Evolutionary conservation across 2,888 invertebrate genomes (phyloP), one percentile per base, ranked within the genome.

Genomic region (Augiades crinisus): DNA sequence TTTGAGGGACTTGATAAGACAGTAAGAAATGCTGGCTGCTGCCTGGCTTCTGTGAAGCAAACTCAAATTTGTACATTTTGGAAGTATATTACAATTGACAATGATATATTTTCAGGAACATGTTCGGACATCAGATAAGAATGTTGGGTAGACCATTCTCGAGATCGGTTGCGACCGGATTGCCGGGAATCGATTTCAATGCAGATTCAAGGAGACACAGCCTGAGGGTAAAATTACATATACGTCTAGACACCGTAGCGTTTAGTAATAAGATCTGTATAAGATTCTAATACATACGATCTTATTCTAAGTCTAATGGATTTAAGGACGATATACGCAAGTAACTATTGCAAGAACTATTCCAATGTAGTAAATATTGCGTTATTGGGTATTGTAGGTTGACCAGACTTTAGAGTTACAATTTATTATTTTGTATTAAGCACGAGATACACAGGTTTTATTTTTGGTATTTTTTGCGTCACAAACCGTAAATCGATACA

Each of bases 141-240:
- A 92, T 92, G 80, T 83, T 93, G 74, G 93, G 93, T 62, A 84
- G 93, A 65, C 92, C 92, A 43, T 93, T 92, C 72, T 92, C 92
- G 55, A 90, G 92, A 66, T 92, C 92, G 34, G 92, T 92, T 52
- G 92, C 92, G 19, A 92, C 92, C 56, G 91, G 92, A 17, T 79
- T 91, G 57, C 88, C 90, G 10, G 90, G 90, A 41, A 91, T 91
- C 45, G 87, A 86, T 68, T 75, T 88, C 33, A 90, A 73, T 58
- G 84, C 80, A 27, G 91, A 91, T 60, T 89, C 91, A 10, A 83
- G 92, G 60, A 81, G 92, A 66, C 91, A 91, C 63, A 92, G 92
- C 71, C 80, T 92, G 60, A 79, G 92, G 80, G 92, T 92, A 50
- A 43, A 30, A 43, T 50, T 50, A 43, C 30, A 36, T 14, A 47